Evolutionary conservation across 2,113 vertebrate genomes (phyloP), one percentile per base, ranked within the genome.

Genomic region (Elaphurus davidianus): DNA sequence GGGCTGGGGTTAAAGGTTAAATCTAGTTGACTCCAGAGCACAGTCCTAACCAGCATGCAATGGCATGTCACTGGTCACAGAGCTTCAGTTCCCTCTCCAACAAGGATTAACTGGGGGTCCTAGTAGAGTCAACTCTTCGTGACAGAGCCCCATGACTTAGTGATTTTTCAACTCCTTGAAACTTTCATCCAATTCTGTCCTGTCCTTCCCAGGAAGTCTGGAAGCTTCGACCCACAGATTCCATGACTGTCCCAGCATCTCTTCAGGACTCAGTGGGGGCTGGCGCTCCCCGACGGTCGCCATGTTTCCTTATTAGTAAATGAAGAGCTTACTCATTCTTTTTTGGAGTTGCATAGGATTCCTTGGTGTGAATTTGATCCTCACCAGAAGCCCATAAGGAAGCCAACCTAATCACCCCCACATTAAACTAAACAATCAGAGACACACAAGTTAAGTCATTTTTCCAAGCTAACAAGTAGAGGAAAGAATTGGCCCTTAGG

Each of bases 81-180:
- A 82, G 33, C 78, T 91, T 93, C 90, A 79, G 23, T 86, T 83
- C 60, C 82, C 92, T 52, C 64, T 59, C 47, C 60, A 90, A 30
- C 17, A 87, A 71, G 47, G 19, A 89, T 40, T 89, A 45, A 47
- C 55, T 79, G 59, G 85, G 36, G 17, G 16, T 64, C 59, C 19
- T 62, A 55, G 30, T 19, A n/a, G 7, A 55, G 43, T 87, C 55
- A 45, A 12, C 33, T 71, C 79, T 59, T 55, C 0, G 17, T 21
- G 54, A 55, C 54, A 55, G 54, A 55, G 54, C 19, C 52, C 54
- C 54, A 55, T 55, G 54, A 7, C 17, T 55, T 21, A 21, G 54
- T 7, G 54, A 15, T 55, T 55, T 55, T 21, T 21, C 5, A 55
- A 21, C 54, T 55, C 54, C 54, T 55, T 55, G 54, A 55, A 55